These are phyloP conservation scores for Gorsachius goisagi DNA, from an alignment of 2,113 vertebrate genomes.

Conservation along the genomic window DNA sequence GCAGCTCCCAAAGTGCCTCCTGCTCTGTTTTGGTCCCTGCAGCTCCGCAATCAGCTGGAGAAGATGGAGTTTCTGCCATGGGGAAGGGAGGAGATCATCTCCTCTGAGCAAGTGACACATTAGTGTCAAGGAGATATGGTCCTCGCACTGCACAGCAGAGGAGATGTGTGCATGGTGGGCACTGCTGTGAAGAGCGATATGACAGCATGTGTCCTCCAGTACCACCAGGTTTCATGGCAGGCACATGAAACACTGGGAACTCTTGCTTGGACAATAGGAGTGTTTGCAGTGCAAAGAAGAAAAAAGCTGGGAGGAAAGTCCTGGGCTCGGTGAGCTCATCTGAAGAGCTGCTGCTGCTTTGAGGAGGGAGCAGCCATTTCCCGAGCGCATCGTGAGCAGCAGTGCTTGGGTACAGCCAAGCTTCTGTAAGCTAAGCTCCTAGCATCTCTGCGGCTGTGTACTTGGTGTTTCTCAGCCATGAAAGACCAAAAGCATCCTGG, in stretches of 20 bases:
- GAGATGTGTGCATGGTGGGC: fast-evolving
- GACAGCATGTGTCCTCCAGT: background rate
- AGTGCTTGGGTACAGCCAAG: background rate
- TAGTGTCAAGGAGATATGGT: fast-evolving
- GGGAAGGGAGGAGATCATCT: background rate
- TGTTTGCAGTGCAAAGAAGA: background rate
- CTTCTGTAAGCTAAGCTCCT: background rate
- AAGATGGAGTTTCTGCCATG: background rate
- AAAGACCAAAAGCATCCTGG: background rate
- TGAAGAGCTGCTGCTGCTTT: background rate
- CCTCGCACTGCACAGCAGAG: background rate
- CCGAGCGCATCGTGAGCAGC: background rate
- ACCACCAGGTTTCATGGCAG: background rate
- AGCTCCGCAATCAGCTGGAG: background rate
- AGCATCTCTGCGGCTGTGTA: background rate
- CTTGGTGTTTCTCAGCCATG: background rate
- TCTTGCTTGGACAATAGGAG: background rate
- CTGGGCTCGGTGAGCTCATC: background rate
- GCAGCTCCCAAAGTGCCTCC: fast-evolving
- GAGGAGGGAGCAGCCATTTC: background rate
- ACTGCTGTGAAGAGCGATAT: background rate
- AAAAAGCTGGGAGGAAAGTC: background rate
- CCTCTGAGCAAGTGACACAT: background rate
- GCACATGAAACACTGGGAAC: background rate
- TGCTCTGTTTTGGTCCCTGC: background rate